Evolutionary conservation across 2,797 vertebrate species (phyloP).

Genomic region (Botia almorhae): DNA sequence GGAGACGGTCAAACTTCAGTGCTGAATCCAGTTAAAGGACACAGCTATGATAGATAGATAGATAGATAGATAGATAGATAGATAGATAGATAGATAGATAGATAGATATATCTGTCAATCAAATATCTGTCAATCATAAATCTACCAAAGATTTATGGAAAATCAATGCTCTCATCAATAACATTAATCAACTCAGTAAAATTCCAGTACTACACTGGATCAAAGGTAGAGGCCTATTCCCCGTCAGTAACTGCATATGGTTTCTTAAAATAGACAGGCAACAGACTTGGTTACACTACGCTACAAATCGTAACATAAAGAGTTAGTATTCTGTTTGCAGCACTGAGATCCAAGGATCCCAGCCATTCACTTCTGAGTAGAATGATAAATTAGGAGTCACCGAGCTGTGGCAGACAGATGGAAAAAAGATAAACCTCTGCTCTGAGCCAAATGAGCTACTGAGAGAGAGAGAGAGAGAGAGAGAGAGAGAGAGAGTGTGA

Average conservation of each 20-base stretch:
- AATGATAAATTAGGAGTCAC: conserved; percentile 45
- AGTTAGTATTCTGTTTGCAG: conserved; percentile 50
- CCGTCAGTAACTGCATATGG: conserved; percentile 43
- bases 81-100: neutral
- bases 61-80: neutral
- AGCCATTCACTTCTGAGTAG: conserved; percentile 30
- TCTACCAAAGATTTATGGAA: conserved; percentile 22
- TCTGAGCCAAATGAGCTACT: conserved; percentile 31
- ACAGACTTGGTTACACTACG: conserved; percentile 32
- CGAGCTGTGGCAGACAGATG: conserved; percentile 35
- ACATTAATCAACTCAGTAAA: conserved; percentile 25
- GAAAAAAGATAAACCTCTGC: conserved; percentile 45
- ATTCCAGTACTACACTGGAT: conserved; percentile 3
- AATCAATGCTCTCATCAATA: conserved; percentile 30
- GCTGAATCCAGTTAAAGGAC: conserved; percentile 29
- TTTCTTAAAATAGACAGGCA: conserved; percentile 48
- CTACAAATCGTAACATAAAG: conserved; percentile 48
- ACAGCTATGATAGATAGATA: neutral
- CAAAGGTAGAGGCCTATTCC: conserved; percentile 25
- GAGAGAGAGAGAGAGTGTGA: neutral
- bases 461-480: neutral
- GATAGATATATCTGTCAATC: no score
- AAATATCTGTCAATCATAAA: conserved; percentile 16
- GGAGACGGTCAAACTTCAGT: neutral
- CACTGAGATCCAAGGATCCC: conserved; percentile 20